phyloP scores from a whole-genome alignment of 2,797 vertebrate species.

The Pseudotriccus pelzelni region DNA sequence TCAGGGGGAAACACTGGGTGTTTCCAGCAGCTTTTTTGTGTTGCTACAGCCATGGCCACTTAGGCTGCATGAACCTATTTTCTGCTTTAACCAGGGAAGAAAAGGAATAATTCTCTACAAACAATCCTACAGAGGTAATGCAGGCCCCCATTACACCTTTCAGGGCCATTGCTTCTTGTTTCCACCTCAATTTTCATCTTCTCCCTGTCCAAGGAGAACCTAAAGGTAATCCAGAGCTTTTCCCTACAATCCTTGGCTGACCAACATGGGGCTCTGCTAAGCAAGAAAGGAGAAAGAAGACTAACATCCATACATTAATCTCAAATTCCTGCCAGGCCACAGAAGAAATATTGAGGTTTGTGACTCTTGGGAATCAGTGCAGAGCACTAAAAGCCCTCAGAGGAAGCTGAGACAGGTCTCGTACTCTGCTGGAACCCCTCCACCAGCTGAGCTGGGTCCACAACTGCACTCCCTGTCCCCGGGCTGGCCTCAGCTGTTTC shows the following conservation, averaged over 20 bases:
- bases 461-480: not conserved
- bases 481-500: conserved; percentile 1
- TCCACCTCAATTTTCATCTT: not conserved
- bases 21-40: not conserved
- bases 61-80: not conserved
- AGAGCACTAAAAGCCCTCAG: not conserved
- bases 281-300: not conserved
- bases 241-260: not conserved
- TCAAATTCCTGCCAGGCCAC: not conserved
- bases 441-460: not conserved
- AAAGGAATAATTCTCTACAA: not conserved
- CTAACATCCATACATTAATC: not conserved
- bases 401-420: not conserved
- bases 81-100: not conserved
- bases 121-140: not conserved
- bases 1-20: not conserved
- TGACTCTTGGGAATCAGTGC: not conserved
- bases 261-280: not conserved
- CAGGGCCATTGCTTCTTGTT: not conserved
- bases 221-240: not conserved
- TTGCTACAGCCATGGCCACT: not conserved
- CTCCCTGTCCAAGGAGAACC: not conserved
- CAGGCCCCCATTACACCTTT: not conserved
- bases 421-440: not conserved
- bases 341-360: not conserved